These are phyloP conservation scores for Nudaria mundana DNA, from an alignment of 2,888 invertebrate genomes.

Conservation along the genomic window DNA sequence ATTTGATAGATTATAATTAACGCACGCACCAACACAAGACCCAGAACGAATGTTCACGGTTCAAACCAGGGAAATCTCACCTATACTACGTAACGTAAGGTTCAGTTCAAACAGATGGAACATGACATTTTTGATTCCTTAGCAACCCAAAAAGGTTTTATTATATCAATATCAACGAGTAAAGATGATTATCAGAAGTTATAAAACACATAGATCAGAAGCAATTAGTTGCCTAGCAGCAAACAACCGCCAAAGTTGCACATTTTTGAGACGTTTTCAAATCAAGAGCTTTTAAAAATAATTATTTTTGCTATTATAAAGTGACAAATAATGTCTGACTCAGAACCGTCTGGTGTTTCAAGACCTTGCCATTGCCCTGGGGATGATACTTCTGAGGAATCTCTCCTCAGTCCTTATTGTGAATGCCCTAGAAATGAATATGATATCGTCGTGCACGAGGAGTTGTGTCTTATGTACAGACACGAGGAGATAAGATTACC, in stretches of 20 bases:
- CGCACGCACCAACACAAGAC: too few relatives aligned
- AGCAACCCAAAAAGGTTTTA: slow-evolving; percentile 1
- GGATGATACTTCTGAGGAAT: slow-evolving; percentile 29
- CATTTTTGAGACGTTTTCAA: slow-evolving; percentile 22
- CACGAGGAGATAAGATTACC: slow-evolving; percentile 57
- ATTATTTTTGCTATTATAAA: slow-evolving; percentile 11
- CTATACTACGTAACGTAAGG: too few relatives aligned
- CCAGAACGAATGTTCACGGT: too few relatives aligned
- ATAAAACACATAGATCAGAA: too few relatives aligned
- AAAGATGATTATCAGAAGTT: too few relatives aligned
- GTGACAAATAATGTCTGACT: slow-evolving; percentile 35
- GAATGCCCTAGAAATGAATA: slow-evolving; percentile 57
- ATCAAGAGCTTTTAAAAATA: slow-evolving; percentile 14
- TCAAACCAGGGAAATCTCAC: too few relatives aligned
- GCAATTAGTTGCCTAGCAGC: slow-evolving; percentile 38
- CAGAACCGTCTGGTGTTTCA: slow-evolving; percentile 23
- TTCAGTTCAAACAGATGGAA: too few relatives aligned
- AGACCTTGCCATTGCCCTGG: slow-evolving; percentile 46
- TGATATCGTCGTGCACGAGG: slow-evolving; percentile 54
- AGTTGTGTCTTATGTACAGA: slow-evolving; percentile 54
- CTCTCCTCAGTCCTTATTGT: slow-evolving; percentile 39
- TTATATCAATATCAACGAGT: slow-evolving; percentile 10
- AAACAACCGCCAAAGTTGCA: slow-evolving; percentile 22
- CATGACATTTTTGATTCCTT: too few relatives aligned
- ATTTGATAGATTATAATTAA: too few relatives aligned